phyloP scores from a whole-genome alignment of 2,797 vertebrate genomes.

The Rhynchonycteris naso region DNA sequence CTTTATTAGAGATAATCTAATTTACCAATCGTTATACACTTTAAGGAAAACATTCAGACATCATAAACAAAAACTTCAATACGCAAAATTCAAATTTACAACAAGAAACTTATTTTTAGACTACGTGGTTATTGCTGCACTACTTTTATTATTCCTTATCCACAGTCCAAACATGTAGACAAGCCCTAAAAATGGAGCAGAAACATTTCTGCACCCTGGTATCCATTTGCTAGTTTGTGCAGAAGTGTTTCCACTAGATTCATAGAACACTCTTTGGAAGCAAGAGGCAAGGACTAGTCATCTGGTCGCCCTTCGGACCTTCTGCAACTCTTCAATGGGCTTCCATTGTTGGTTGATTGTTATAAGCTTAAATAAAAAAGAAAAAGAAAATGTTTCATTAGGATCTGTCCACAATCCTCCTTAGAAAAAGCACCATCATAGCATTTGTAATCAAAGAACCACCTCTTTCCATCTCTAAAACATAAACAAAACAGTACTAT shows the following conservation, averaged over 20 bases:
- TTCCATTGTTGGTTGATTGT: conserved; percentile 93
- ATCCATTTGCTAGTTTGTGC: conserved; percentile 89
- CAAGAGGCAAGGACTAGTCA: conserved; percentile 76
- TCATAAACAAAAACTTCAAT: conserved; percentile 51
- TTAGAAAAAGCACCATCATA: not conserved
- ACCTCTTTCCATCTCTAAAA: conserved; percentile 4
- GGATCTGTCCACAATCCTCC: not conserved
- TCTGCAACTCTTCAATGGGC: conserved; percentile 91
- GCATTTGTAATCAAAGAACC: not conserved
- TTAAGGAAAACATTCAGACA: conserved; percentile 53
- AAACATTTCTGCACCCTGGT: conserved; percentile 94
- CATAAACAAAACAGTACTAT: not conserved
- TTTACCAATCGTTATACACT: conserved; percentile 55
- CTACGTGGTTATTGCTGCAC: conserved; percentile 60
- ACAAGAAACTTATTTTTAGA: conserved; percentile 68
- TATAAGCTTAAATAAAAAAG: conserved; percentile 86
- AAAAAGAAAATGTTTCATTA: not conserved
- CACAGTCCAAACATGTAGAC: conserved; percentile 79
- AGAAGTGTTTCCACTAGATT: conserved; percentile 90
- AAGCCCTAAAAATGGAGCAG: conserved; percentile 92
- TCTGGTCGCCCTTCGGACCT: conserved; percentile 87
- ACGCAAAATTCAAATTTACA: conserved; percentile 42
- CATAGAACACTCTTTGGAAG: conserved; percentile 71
- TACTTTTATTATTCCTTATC: conserved; percentile 75
- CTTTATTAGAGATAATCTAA: conserved; percentile 62